Evolutionary conservation across 2,888 invertebrate species (phyloP).

Genomic region (Synanthedon tipuliformis): DNA sequence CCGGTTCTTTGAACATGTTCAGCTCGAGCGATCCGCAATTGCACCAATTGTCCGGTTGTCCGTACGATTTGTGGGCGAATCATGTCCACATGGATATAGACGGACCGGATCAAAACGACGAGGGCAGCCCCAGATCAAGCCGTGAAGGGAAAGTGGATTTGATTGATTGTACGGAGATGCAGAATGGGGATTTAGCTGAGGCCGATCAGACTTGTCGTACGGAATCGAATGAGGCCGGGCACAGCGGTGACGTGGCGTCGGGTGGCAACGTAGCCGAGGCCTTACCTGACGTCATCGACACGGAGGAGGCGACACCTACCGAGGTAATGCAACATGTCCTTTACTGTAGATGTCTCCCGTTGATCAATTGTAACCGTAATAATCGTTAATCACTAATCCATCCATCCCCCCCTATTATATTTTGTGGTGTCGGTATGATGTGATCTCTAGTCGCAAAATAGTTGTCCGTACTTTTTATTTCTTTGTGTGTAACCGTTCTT

Average conservation of each 20-base stretch:
- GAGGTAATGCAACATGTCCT: conserved; percentile 64
- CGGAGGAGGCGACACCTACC: conserved; percentile 61
- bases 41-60: conserved; percentile 46
- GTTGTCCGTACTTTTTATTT: conserved; percentile 1
- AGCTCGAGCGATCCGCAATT: conserved; percentile 48
- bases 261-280: conserved; percentile 31
- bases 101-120: conserved; percentile 32
- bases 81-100: conserved; percentile 50
- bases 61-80: conserved; percentile 54
- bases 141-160: conserved; percentile 59
- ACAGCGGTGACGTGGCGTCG: conserved; percentile 22
- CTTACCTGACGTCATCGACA: conserved; percentile 61
- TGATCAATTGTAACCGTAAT: conserved; percentile 44
- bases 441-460: conserved; percentile 2
- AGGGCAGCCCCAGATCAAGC: conserved; percentile 35
- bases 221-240: conserved; percentile 27
- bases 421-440: not conserved
- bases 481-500: not conserved
- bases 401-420: not conserved
- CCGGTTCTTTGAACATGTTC: conserved; percentile 50
- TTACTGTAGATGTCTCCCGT: conserved; percentile 61
- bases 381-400: conserved; percentile 10
- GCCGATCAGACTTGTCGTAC: conserved; percentile 79
- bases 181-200: conserved; percentile 82
- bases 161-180: conserved; percentile 63